Percentiles rank a stretch among this genome's conserved stretches.
Conservation (phyloP, 2,797 vertebrate species). For the Phoxinus dragarum region DNA sequence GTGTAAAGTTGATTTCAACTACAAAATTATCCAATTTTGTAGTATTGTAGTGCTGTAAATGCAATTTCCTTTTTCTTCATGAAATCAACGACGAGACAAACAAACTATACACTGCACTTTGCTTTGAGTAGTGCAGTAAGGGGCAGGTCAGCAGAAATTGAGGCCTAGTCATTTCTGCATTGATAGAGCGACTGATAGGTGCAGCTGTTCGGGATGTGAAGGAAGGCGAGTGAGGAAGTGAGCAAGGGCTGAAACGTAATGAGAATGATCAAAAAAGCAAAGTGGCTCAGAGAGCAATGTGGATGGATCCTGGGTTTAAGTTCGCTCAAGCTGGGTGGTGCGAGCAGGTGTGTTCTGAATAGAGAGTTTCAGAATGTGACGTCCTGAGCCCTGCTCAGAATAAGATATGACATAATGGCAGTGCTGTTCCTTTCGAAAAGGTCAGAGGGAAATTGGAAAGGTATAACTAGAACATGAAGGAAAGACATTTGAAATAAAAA, state of each 20-base stretch:
- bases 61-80: neutral
- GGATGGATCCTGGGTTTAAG: slow-evolving; percentile 7
- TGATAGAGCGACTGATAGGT: slow-evolving; percentile 43
- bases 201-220: slow-evolving; percentile 50
- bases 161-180: slow-evolving; percentile 75
- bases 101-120: neutral
- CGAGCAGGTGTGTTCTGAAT: slow-evolving; percentile 23
- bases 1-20: neutral
- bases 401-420: neutral
- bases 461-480: neutral
- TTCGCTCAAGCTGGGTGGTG: neutral
- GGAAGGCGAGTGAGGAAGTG: slow-evolving; percentile 4
- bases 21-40: neutral
- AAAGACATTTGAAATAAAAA: neutral
- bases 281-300: neutral
- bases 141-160: slow-evolving; percentile 33
- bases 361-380: slow-evolving; percentile 30
- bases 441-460: neutral
- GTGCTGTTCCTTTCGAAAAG: neutral
- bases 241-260: slow-evolving; percentile 28
- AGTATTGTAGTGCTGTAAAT: slow-evolving; percentile 4
- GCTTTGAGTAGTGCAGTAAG: slow-evolving; percentile 1
- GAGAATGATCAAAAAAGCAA: slow-evolving; percentile 44
- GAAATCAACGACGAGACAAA: neutral
- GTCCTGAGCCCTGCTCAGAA: neutral